phyloP scores from a whole-genome alignment of 1,140 invertebrate genomes.

The Lepidurus apus region DNA sequence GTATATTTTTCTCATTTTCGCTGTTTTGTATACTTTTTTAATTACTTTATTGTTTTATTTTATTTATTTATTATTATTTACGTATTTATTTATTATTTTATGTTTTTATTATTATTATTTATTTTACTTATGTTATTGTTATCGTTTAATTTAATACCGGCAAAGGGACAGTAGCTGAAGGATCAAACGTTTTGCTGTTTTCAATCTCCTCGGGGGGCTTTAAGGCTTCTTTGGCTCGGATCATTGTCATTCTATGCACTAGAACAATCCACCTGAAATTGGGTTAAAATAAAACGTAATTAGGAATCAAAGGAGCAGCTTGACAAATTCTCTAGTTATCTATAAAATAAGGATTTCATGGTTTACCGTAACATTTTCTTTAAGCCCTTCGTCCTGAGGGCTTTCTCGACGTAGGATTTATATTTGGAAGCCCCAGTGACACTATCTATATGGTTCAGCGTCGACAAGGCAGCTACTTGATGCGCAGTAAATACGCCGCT shows the following conservation, averaged over 20 bases:
- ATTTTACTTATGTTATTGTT: too few relatives aligned
- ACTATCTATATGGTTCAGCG: neutral
- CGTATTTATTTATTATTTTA: too few relatives aligned
- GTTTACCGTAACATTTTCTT: constrained; percentile 66
- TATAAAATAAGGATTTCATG: constrained; percentile 60
- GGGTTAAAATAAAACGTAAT: too few relatives aligned
- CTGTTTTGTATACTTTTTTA: too few relatives aligned
- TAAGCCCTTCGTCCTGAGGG: constrained; percentile 75
- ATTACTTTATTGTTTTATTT: too few relatives aligned
- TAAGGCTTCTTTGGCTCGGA: constrained; percentile 32
- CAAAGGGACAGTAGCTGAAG: neutral
- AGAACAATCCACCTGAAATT: constrained; percentile 29
- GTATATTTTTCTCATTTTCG: too few relatives aligned
- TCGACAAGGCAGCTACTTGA: neutral
- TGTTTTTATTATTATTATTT: too few relatives aligned
- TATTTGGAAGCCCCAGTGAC: constrained; percentile 39
- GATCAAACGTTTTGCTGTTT: neutral
- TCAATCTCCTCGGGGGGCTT: constrained; percentile 31
- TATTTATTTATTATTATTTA: too few relatives aligned
- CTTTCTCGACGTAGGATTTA: constrained; percentile 76
- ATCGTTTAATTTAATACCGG: neutral
- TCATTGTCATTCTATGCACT: constrained; percentile 30
- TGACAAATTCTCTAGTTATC: constrained; percentile 40
- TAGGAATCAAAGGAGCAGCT: neutral
- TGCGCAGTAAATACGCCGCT: constrained; percentile 27